phyloP scores from a whole-genome alignment of 2,113 vertebrate genomes.

The Sminthopsis crassicaudata region DNA sequence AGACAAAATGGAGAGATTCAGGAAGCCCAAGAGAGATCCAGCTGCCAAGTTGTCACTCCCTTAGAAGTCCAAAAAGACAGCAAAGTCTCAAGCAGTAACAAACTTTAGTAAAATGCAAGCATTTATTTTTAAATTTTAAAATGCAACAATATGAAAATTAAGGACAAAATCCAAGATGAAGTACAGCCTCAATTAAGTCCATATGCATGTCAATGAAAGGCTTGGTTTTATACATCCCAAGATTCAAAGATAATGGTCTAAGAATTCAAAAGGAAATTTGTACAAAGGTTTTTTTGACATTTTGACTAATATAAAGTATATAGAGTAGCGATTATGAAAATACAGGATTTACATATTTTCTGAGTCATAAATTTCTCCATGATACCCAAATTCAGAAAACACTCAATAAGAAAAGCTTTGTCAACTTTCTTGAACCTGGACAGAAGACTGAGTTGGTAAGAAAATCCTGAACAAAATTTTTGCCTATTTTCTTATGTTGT shows the following conservation, averaged over 20 bases:
- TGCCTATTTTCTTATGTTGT: neutral
- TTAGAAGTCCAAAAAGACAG: neutral
- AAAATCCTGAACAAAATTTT: neutral
- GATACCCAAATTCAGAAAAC: neutral
- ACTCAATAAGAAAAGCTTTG: neutral
- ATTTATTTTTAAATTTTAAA: neutral
- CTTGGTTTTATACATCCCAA: neutral
- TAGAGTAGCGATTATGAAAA: slow-evolving; percentile 19
- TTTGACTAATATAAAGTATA: neutral
- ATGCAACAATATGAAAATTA: slow-evolving; percentile 29
- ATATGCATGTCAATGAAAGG: neutral
- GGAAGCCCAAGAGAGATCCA: neutral
- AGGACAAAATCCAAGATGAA: slow-evolving; percentile 23
- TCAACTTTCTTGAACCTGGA: slow-evolving; percentile 6
- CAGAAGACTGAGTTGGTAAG: neutral
- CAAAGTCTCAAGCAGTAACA: slow-evolving; percentile 2
- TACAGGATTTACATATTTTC: slow-evolving; percentile 5
- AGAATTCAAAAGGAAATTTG: slow-evolving; percentile 34
- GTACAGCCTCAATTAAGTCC: neutral
- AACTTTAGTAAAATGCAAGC: neutral
- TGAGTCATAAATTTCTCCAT: slow-evolving; percentile 22
- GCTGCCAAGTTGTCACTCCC: neutral
- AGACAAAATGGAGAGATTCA: neutral
- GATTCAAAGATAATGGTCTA: neutral
- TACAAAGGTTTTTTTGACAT: slow-evolving; percentile 15